A percentile compares a stretch with the other conserved stretches of the same genome.
Conservation (phyloP, 2,113 vertebrate genomes). For the Alethe castanea region DNA sequence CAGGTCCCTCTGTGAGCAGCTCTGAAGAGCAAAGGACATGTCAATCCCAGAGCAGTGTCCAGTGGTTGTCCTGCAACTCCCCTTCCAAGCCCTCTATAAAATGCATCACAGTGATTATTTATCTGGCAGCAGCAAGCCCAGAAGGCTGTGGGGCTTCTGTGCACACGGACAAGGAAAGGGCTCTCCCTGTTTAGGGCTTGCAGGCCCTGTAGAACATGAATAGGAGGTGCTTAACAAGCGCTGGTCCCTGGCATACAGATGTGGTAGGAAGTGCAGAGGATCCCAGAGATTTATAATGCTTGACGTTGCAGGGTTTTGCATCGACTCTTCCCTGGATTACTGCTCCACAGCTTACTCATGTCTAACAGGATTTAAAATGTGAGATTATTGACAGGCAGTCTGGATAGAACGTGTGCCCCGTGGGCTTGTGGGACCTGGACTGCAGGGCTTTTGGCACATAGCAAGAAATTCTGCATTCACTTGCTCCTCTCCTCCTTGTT, state of each 20-base stretch:
- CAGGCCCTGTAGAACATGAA: not conserved
- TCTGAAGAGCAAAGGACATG: not conserved
- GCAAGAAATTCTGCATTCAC: not conserved
- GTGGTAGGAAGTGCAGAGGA: not conserved
- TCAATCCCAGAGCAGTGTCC: not conserved
- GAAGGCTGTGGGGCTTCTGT: not conserved
- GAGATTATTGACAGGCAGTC: not conserved
- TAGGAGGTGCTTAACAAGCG: not conserved
- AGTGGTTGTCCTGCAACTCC: not conserved
- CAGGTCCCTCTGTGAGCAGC: not conserved
- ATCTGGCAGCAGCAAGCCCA: not conserved
- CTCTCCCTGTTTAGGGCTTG: not conserved
- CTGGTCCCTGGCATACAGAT: not conserved
- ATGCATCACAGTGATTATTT: fast-evolving
- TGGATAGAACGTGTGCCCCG: fast-evolving
- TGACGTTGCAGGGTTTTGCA: not conserved
- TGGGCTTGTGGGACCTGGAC: not conserved
- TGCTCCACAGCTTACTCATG: not conserved
- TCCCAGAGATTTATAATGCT: not conserved
- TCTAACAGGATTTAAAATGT: conserved; percentile 24
- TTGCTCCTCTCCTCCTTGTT: not conserved
- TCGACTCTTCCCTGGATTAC: not conserved
- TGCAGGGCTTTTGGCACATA: not conserved
- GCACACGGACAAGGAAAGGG: not conserved
- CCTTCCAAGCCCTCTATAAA: not conserved